phyloP scores from a whole-genome alignment of 92 coral and sea anemone species.

The Anthopleura xanthogrammica region DNA sequence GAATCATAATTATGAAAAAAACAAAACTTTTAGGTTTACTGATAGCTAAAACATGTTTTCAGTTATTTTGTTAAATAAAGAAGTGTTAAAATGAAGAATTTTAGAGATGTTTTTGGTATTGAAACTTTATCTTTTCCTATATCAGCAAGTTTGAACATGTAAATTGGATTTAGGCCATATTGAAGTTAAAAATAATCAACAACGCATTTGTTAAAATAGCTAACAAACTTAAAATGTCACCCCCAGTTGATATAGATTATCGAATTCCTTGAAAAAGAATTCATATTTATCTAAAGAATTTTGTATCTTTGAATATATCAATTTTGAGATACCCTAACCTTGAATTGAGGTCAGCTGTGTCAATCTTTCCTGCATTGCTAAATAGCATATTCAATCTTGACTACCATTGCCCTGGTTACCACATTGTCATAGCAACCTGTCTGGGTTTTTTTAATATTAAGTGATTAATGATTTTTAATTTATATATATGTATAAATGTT shows the following conservation, averaged over 20 bases:
- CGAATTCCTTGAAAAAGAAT: background rate
- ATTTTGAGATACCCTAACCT: background rate
- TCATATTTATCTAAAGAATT: background rate
- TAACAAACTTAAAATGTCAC: background rate
- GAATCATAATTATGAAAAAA: no score
- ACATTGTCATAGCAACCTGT: background rate
- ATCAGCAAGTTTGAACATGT: background rate
- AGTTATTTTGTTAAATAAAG: background rate
- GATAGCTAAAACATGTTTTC: background rate
- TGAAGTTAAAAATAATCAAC: background rate
- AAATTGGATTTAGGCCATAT: background rate
- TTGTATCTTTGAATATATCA: background rate
- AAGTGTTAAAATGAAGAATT: background rate
- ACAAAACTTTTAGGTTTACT: no score
- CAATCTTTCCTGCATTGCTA: background rate
- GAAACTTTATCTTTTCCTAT: background rate
- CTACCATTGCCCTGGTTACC: conserved; percentile 5
- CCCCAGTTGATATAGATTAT: background rate
- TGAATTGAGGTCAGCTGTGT: background rate
- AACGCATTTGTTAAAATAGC: background rate
- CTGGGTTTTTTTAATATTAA: background rate
- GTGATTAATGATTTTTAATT: background rate
- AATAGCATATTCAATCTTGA: conserved; percentile 11
- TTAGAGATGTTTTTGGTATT: background rate
- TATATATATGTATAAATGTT: background rate